A percentile compares a stretch with the other conserved stretches of the same genome.
Conservation (phyloP, 2,888 invertebrate species). For the Apomyelois bistriatella region DNA sequence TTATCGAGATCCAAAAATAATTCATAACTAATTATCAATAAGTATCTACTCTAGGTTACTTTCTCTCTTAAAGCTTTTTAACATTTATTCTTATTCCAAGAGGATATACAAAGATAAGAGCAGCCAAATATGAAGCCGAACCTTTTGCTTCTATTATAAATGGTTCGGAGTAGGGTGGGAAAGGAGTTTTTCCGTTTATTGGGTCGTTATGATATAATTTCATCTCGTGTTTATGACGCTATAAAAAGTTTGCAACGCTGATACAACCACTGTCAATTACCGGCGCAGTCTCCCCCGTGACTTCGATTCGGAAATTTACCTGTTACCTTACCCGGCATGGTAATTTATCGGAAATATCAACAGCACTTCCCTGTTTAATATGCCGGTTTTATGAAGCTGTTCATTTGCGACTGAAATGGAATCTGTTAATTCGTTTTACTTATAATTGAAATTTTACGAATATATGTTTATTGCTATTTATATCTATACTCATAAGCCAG, state of each 20-base stretch:
- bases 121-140: slow-evolving; percentile 47
- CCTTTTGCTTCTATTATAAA: slow-evolving; percentile 63
- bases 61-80: too few species aligned
- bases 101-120: slow-evolving; percentile 41
- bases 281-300: slow-evolving; percentile 33
- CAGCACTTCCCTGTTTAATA: slow-evolving; percentile 9
- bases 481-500: too few species aligned
- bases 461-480: slow-evolving; percentile 1
- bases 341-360: slow-evolving; percentile 17
- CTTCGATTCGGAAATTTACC: slow-evolving; percentile 39
- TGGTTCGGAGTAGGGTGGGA: slow-evolving; percentile 39
- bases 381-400: slow-evolving; percentile 11
- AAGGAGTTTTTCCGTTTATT: slow-evolving; percentile 73
- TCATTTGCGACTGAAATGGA: slow-evolving; percentile 1
- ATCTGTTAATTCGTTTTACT: neutral
- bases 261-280: slow-evolving; percentile 69
- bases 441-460: slow-evolving; percentile 1
- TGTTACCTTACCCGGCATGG: slow-evolving; percentile 20
- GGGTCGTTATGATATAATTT: slow-evolving; percentile 76
- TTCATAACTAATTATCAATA: too few species aligned
- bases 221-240: slow-evolving; percentile 73
- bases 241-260: slow-evolving; percentile 72
- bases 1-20: too few species aligned
- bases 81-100: too few species aligned
- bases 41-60: too few species aligned